Base-by-base conservation (phyloP, 2,113 vertebrate species). In the Telmatochromis sp. region DNA sequence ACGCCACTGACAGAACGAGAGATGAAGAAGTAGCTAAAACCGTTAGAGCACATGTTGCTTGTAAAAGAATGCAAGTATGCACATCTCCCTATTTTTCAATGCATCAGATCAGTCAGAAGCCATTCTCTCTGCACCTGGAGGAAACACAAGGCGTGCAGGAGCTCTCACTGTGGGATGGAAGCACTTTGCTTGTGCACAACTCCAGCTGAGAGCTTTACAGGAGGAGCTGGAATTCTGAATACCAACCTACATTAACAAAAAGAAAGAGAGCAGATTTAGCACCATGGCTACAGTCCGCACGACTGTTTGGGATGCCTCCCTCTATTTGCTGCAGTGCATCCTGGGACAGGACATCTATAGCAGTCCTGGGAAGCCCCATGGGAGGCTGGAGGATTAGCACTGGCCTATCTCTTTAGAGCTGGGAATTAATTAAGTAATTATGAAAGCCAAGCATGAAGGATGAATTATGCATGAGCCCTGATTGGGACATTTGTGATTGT, bases 351-450 rank as follows among this genome's bases (percentile, higher is more conserved):
- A 95, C 91, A 91, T 94, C 90, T 92, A 93, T 92, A 85, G 91
- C 63, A 75, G 89, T 80, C 75, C 86, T 17, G 7, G 85, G 85
- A 89, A 92, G 86, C 91, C 92, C 89, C 85, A 19, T 80, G 94
- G 94, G 92, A 93, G 82, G 86, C 89, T 81, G 84, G 84, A 85
- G 95, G 94, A 96, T 96, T 96, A 96, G 93, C 81, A 35, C 68
- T 42, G 89, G 86, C 94, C 90, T 92, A 94, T 96, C 95, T 95
- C 90, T 89, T 92, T 81, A 91, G 94, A 93, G 93, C 89, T 89
- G 94, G 93, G 95, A 96, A 97, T 96, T 96, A 96, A 97, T 97
- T 97, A 96, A 97, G 96, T 96, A 96, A 97, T 97, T 97, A 97
- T 96, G 95, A 92, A 95, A 89, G 80, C 85, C 89, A 93, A 90